Conservation (phyloP, 2,113 vertebrate species). For the Micronycteris hirsuta region DNA sequence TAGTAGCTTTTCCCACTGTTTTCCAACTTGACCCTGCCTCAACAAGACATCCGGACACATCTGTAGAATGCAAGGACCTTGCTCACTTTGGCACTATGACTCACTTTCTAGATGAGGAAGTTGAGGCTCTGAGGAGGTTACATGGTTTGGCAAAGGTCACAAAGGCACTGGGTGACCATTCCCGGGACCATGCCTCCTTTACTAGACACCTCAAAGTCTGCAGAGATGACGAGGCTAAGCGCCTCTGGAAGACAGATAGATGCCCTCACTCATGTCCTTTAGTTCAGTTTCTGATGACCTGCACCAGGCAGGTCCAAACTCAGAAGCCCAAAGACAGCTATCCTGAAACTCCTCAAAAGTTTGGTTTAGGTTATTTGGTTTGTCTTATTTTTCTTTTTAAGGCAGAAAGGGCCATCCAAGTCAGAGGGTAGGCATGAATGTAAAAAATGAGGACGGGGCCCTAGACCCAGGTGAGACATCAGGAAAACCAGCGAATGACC, state of each 20-base stretch:
- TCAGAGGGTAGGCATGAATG: not conserved
- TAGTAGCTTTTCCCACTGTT: not conserved
- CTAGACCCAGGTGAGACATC: not conserved
- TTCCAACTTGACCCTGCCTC: not conserved
- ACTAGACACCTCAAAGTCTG: not conserved
- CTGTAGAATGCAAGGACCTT: not conserved
- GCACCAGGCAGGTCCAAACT: not conserved
- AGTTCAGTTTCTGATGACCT: not conserved
- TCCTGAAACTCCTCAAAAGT: not conserved
- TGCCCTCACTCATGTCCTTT: not conserved
- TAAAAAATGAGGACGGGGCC: not conserved
- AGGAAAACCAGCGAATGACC: not conserved
- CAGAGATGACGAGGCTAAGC: not conserved
- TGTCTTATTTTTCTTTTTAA: not conserved
- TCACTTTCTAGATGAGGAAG: not conserved
- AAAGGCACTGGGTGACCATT: not conserved
- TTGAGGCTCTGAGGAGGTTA: not conserved
- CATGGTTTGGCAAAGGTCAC: not conserved
- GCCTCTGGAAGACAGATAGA: not conserved
- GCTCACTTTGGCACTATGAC: not conserved
- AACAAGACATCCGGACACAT: not conserved
- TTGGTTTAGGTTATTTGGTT: not conserved
- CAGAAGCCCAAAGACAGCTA: not conserved
- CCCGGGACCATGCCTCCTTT: not conserved
- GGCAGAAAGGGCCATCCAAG: not conserved